Evolutionary conservation across 2,113 vertebrate genomes (phyloP).

Genomic region (Phylloscopus trochiloides): DNA sequence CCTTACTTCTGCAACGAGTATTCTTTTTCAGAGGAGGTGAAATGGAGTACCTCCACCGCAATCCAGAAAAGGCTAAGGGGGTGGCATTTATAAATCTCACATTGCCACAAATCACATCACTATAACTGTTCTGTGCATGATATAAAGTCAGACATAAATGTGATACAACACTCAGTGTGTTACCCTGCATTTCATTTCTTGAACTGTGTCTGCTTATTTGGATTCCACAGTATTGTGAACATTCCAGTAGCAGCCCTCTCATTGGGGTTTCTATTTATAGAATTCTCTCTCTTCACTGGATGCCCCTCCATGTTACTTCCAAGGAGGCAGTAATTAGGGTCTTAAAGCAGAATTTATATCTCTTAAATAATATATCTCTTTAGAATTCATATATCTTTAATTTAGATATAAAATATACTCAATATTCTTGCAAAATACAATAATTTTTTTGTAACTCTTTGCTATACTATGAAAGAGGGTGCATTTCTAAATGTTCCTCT

Average conservation of each 20-base stretch:
- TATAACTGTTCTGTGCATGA: not conserved
- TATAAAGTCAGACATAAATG: constrained; percentile 9
- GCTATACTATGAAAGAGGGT: not conserved
- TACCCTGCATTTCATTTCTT: not conserved
- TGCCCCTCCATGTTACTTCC: not conserved
- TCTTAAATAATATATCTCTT: not conserved
- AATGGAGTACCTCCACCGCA: not conserved
- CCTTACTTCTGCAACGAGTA: not conserved
- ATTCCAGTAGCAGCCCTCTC: not conserved
- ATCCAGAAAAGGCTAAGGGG: not conserved
- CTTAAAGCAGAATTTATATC: constrained; percentile 2
- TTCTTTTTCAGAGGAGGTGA: not conserved
- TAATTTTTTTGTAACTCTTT: not conserved
- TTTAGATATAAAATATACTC: not conserved
- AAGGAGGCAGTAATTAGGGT: not conserved
- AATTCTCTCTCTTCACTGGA: not conserved
- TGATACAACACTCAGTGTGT: not conserved
- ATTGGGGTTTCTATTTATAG: constrained; percentile 37
- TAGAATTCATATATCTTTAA: not conserved
- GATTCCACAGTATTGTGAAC: not conserved
- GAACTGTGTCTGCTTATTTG: constrained; percentile 7
- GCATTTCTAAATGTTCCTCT: not conserved
- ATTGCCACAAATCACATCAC: constrained; percentile 23
- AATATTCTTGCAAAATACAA: not conserved
- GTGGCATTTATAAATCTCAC: constrained; percentile 12